Evolutionary conservation across 2,113 vertebrate genomes (phyloP).

Genomic region (Macrotis lagotis): DNA sequence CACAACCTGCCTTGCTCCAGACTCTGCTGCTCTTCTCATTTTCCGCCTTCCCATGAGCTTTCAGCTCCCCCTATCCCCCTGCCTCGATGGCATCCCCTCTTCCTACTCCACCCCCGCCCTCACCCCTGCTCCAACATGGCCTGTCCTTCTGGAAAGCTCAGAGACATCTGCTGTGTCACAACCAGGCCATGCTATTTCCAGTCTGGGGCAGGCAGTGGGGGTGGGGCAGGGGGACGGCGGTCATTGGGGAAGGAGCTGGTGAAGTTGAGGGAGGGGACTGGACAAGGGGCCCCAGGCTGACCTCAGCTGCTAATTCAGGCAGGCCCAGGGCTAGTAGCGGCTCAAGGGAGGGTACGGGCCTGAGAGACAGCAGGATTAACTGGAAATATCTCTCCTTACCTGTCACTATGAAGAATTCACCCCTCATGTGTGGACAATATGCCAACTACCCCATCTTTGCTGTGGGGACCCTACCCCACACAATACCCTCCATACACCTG

Average conservation of each 20-base stretch:
- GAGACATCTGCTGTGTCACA: conserved; percentile 82
- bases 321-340: conserved; percentile 40
- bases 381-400: conserved; percentile 4
- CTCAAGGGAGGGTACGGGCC: conserved; percentile 23
- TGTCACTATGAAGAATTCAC: background rate
- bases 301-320: conserved; percentile 75
- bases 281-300: conserved; percentile 66
- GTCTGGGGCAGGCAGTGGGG: conserved; percentile 58
- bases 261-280: conserved; percentile 63
- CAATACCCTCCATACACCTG: background rate
- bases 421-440: background rate
- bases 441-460: background rate
- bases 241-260: conserved; percentile 59
- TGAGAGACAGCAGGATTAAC: background rate
- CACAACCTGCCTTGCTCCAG: background rate
- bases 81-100: background rate
- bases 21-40: background rate
- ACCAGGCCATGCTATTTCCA: conserved; percentile 77
- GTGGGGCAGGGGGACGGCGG: conserved; percentile 1
- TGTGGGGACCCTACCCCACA: background rate
- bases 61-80: no score
- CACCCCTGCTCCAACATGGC: background rate
- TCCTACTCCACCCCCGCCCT: background rate
- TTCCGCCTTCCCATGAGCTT: background rate
- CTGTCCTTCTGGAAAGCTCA: conserved; percentile 85